Evolutionary conservation across 1,140 invertebrate genomes (phyloP).

Genomic region (Cyclina sinensis): DNA sequence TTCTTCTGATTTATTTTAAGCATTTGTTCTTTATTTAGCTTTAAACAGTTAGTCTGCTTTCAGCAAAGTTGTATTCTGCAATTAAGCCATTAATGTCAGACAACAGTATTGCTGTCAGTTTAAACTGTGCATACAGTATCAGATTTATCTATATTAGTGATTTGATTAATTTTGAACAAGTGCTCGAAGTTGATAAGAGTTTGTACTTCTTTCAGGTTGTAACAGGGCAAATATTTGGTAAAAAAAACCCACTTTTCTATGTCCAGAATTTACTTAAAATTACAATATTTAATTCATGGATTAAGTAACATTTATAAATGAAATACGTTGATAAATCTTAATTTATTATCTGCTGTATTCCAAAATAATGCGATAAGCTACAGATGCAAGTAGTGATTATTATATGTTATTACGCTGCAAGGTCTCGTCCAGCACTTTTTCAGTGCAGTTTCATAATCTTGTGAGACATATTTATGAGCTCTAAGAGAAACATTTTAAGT

Average conservation of each 20-base stretch:
- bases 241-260: no score
- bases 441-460: background rate
- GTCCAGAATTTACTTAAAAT: no score
- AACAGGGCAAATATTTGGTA: no score
- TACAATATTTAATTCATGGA: no score
- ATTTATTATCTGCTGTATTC: slow-evolving; percentile 1
- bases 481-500: background rate
- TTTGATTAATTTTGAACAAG: background rate
- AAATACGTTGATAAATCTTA: background rate
- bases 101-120: background rate
- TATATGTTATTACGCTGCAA: background rate
- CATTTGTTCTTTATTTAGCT: background rate
- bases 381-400: no score
- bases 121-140: background rate
- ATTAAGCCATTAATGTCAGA: background rate
- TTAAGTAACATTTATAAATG: no score
- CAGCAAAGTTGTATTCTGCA: background rate
- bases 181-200: background rate
- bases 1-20: background rate
- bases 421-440: background rate
- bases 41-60: no score
- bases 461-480: background rate
- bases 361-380: background rate
- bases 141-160: background rate
- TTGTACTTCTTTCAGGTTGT: no score